These are phyloP conservation scores for Priapulus caudatus DNA, from an alignment of 2,888 invertebrate species.

Conservation along the genomic window DNA sequence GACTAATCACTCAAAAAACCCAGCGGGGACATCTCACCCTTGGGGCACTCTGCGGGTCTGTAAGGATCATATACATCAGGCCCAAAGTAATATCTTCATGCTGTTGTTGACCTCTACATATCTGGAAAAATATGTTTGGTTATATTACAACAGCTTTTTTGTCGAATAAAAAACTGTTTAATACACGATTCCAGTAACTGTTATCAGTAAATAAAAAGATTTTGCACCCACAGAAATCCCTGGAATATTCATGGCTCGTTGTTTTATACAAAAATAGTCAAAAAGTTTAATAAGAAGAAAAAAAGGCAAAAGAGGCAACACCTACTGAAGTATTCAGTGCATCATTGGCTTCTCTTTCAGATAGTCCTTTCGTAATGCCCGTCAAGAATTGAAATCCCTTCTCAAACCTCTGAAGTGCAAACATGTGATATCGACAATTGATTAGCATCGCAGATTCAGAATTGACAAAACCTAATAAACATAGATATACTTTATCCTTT, in stretches of 20 bases:
- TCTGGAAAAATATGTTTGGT: slow-evolving; percentile 24
- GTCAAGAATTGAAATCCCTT: slow-evolving; percentile 65
- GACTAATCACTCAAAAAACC: no score
- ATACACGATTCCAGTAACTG: no score
- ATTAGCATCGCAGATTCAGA: slow-evolving; percentile 6
- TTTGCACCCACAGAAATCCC: no score
- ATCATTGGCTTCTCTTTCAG: slow-evolving; percentile 87
- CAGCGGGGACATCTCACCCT: slow-evolving; percentile 39
- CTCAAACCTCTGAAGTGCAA: slow-evolving; percentile 68
- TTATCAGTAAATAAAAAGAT: no score
- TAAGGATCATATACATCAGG: slow-evolving; percentile 71
- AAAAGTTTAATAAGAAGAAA: no score
- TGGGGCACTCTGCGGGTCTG: slow-evolving; percentile 52
- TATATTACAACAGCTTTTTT: not conserved
- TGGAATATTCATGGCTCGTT: no score
- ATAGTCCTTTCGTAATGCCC: slow-evolving; percentile 63
- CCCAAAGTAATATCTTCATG: slow-evolving; percentile 90
- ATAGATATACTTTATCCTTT: no score
- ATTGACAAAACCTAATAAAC: no score
- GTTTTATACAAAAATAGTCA: no score
- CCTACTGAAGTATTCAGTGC: slow-evolving; percentile 69
- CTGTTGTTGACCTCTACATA: slow-evolving; percentile 60
- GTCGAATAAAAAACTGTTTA: slow-evolving; percentile 7
- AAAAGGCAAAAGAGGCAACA: no score
- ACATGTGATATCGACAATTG: slow-evolving; percentile 1